Evolutionary conservation across 2,113 vertebrate genomes (phyloP).

Genomic region (Anser brachyrhynchus): DNA sequence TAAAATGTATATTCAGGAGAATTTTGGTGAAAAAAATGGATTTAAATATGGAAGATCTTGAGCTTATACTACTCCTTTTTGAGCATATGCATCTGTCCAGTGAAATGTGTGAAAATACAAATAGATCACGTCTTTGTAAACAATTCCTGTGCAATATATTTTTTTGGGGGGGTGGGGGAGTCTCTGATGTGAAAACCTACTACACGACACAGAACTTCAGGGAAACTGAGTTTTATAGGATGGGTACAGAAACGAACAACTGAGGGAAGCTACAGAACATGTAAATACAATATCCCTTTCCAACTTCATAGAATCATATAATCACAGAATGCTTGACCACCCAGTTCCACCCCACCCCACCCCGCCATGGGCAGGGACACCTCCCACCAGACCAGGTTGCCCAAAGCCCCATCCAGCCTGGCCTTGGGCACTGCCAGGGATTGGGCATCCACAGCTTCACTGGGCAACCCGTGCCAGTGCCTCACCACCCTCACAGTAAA

Average conservation of each 20-base stretch:
- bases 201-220: background rate
- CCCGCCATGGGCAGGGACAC: no score
- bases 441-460: no score
- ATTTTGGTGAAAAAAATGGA: background rate
- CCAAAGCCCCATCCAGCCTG: no score
- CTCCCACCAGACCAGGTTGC: no score
- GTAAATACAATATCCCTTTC: background rate
- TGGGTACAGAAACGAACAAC: background rate
- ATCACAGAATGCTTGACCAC: no score
- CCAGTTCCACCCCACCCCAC: no score
- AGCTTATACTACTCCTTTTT: background rate
- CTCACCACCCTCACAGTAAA: no score
- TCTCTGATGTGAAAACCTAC: background rate
- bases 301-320: background rate
- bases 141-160: background rate
- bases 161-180: rapidly evolving
- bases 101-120: background rate
- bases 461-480: no score
- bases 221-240: background rate
- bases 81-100: background rate
- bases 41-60: background rate
- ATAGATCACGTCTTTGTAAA: background rate
- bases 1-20: background rate
- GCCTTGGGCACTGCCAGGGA: no score
- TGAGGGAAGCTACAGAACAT: background rate